Percentiles rank a stretch among this genome's conserved stretches.
Evolutionary conservation across 1,140 invertebrate genomes (phyloP).

Genomic region (Aphidius ervi): DNA sequence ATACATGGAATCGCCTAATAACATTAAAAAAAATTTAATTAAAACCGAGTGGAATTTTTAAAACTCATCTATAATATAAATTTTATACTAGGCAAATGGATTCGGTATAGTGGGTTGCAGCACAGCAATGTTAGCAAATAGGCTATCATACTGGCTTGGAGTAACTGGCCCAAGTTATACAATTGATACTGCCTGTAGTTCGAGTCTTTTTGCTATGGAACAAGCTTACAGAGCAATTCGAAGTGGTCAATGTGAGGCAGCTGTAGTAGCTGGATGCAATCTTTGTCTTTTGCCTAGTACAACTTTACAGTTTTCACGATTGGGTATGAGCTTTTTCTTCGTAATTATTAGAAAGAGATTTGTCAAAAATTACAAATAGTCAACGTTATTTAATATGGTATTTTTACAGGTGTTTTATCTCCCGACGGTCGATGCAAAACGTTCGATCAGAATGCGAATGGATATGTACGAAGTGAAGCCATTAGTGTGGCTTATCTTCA

Average conservation of each 20-base stretch:
- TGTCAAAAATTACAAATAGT: too few species aligned
- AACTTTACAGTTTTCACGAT: constrained; percentile 71
- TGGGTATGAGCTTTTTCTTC: constrained; percentile 36
- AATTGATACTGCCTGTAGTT: constrained; percentile 88
- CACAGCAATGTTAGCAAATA: constrained; percentile 86
- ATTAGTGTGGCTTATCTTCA: constrained; percentile 77
- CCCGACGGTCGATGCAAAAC: constrained; percentile 81
- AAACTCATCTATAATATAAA: not conserved
- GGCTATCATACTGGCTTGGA: constrained; percentile 75
- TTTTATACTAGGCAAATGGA: constrained; percentile 29
- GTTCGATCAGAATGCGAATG: constrained; percentile 79
- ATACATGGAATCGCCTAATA: too few species aligned
- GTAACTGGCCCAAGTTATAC: constrained; percentile 74
- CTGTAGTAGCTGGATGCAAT: constrained; percentile 81
- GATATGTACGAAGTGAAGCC: constrained; percentile 73
- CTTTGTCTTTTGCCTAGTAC: constrained; percentile 80
- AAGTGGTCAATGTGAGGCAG: constrained; percentile 76
- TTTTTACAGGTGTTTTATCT: constrained; percentile 73
- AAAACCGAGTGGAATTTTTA: too few species aligned
- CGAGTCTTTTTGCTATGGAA: constrained; percentile 79
- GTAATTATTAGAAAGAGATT: too few species aligned
- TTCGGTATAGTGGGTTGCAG: constrained; percentile 62
- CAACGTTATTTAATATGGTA: not conserved
- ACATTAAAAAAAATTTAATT: too few species aligned
- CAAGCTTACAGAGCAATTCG: constrained; percentile 74